These are phyloP conservation scores for Momotus momota DNA, from an alignment of 2,797 vertebrate genomes.

Conservation along the genomic window DNA sequence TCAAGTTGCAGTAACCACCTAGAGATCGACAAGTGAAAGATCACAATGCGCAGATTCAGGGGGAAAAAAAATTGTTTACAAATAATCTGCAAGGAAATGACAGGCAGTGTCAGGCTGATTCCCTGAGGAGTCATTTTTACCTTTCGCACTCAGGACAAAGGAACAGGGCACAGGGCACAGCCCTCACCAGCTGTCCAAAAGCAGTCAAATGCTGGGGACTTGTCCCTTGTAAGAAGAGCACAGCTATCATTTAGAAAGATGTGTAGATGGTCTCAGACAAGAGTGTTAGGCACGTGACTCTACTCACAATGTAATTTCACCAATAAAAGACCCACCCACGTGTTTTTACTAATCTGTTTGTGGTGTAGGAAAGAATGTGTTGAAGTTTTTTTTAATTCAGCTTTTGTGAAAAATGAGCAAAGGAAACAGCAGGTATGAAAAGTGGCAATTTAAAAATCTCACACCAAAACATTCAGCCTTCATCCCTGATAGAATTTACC, in stretches of 20 bases:
- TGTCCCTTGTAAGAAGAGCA: neutral
- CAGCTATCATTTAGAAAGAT: neutral
- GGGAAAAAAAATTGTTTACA: fast-evolving
- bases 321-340: neutral
- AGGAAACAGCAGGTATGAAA: neutral
- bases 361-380: neutral
- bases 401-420: neutral
- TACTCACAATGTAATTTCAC: neutral
- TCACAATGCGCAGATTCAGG: neutral
- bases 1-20: neutral
- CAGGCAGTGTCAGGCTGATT: neutral
- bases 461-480: neutral
- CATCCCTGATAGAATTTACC: neutral
- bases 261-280: neutral
- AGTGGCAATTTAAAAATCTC: neutral
- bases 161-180: no score
- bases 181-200: neutral
- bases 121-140: neutral
- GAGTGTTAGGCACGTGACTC: neutral
- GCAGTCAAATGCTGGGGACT: neutral
- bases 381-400: neutral
- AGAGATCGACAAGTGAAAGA: neutral
- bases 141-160: neutral
- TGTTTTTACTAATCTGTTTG: neutral
- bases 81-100: neutral